Percentiles rank a stretch among this genome's conserved stretches.
Conservation (phyloP, 2,113 vertebrate species). For the Colaptes auratus region DNA sequence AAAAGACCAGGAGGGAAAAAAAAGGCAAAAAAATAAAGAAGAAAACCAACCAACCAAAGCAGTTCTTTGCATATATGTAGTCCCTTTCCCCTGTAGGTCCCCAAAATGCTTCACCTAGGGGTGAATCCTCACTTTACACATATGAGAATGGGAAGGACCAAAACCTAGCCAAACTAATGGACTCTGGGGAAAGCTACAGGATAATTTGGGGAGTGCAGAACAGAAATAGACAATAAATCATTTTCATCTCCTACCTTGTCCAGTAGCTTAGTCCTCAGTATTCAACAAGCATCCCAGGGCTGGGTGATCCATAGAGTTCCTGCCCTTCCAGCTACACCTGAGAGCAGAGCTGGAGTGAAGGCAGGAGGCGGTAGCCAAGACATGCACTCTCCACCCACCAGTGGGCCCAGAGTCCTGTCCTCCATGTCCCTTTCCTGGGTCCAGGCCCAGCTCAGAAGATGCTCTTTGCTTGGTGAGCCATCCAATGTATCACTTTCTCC, state of each 20-base stretch:
- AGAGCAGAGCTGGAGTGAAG: background rate
- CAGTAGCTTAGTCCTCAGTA: background rate
- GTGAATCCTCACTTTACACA: background rate
- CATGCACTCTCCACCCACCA: background rate
- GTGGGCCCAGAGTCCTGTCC: background rate
- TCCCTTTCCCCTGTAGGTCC: background rate
- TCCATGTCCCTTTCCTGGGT: background rate
- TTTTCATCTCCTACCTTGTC: background rate
- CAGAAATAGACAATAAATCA: background rate
- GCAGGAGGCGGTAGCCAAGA: background rate
- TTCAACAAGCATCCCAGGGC: background rate
- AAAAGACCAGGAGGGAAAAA: background rate
- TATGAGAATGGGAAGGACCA: fast-evolving
- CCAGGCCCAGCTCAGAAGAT: background rate
- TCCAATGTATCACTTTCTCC: background rate
- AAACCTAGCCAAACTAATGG: background rate
- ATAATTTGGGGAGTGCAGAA: background rate
- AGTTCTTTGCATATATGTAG: background rate
- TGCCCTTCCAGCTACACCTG: background rate
- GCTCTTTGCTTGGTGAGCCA: background rate
- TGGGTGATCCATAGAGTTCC: background rate
- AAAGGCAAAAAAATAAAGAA: background rate
- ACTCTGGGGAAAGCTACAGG: background rate
- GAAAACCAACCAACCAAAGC: too few relatives aligned
- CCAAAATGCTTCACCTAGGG: background rate